Evolutionary conservation across 2,888 invertebrate genomes (phyloP), one percentile per base, ranked within the genome.

Genomic region (Bugulina stolonifera): DNA sequence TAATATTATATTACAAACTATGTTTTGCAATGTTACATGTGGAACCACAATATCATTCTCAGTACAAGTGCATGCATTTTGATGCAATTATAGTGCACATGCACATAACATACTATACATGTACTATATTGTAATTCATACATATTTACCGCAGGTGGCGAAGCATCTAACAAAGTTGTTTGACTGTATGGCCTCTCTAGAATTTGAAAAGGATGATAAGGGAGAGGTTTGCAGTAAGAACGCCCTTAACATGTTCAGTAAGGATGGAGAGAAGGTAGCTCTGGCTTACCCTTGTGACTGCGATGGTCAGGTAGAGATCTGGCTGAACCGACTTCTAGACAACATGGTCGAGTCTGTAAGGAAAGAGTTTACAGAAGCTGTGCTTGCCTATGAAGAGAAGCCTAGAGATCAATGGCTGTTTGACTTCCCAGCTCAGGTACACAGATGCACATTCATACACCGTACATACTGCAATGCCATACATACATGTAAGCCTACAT

Each of bases 381-480:
- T 94, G 27, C 85, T 90, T 22, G 88, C 91, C 0, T 96, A 96
- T 81, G 96, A 96, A 86, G 95, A 96, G 82, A 95, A 95, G 84
- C 90, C 94, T 3, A 88, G 96, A 78, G 96, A 97, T 78, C 92
- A 93, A 81, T 97, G 97, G 96, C 86, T 95, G 22, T 94, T 94
- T 83, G 94, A 95, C 84, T 96, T 92, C 85, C 94, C 94, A 77
- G 95, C 95, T 1, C 95, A 96, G 87, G 64, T 64, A 18, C n/a
- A n/a, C n/a, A n/a, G n/a, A n/a, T n/a, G n/a, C n/a, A n/a, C n/a
- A n/a, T n/a, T n/a, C n/a, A n/a, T n/a, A n/a, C n/a, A n/a, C n/a
- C n/a, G n/a, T n/a, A n/a, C n/a, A n/a, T n/a, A n/a, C n/a, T n/a
- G n/a, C n/a, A n/a, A n/a, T n/a, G n/a, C n/a, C n/a, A n/a, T n/a